Evolutionary conservation across 2,113 vertebrate genomes (phyloP), one percentile per base, ranked within the genome.

Genomic region (Marcusenius ussheri): DNA sequence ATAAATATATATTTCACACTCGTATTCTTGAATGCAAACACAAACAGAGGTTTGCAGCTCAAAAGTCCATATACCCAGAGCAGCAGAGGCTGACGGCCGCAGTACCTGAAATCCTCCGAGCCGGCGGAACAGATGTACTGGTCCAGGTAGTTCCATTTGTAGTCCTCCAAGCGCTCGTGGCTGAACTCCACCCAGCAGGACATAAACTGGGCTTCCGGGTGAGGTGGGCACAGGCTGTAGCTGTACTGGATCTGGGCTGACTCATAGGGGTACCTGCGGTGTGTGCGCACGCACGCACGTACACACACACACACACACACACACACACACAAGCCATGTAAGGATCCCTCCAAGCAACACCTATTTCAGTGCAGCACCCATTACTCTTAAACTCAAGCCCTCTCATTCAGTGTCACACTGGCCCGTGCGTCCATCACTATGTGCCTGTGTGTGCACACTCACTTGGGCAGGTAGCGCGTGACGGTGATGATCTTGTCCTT

Each of bases 61-160:
- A 11, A 9, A 51, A 5, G n/a, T 24, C 83, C 0, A n/a, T 1
- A 87, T 19, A 87, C 10, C 19, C 83, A 86, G 24, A 15, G 46
- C 39, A n/a, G 35, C 42, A 24, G 17, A 24, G 46, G 11, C 19
- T 21, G 17, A 49, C 3, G 21, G 19, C 58, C 46, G 50, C 88
- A 9, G 11, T 89, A 97, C 98, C 98, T 99, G 95, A 99, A 99
- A 93, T 99, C 98, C 94, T 99, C 98, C 0, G 98, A 99, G 87
- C 98, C 98, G 0, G 97, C 96, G 3, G 98, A 99, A 90, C 98
- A 99, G 94, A 99, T 99, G 92, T 99, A 99, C 95, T 99, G 98
- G 92, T 99, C 98, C 90, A 99, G 94, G 94, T 99, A 99, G 93
- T 99, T 99, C 98, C 98, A 99, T 90, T 99, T 99, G 93, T 99